Conservation (phyloP, 2,888 invertebrate species). For the Eilema sororculum region DNA sequence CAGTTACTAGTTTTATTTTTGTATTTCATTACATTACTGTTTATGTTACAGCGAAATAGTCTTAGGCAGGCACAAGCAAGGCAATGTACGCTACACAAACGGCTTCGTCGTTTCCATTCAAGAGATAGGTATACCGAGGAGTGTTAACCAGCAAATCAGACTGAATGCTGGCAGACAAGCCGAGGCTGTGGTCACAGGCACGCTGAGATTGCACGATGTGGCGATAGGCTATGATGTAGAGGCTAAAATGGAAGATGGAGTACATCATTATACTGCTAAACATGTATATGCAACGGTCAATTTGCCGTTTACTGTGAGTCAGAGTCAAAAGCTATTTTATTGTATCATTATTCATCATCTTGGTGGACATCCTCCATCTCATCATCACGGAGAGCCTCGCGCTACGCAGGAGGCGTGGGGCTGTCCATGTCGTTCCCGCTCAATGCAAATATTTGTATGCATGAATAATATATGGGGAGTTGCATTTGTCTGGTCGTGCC, state of each 20-base stretch:
- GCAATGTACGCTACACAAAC: slow-evolving; percentile 61
- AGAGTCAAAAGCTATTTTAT: slow-evolving; percentile 12
- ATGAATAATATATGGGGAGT: no score
- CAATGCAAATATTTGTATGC: no score
- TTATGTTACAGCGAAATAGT: slow-evolving; percentile 61
- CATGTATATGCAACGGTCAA: slow-evolving; percentile 57
- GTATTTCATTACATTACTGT: neutral
- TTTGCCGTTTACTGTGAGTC: slow-evolving; percentile 63
- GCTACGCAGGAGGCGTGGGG: no score
- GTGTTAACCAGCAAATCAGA: slow-evolving; percentile 57
- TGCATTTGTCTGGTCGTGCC: no score
- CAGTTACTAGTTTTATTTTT: neutral
- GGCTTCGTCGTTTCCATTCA: slow-evolving; percentile 70
- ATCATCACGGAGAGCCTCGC: no score
- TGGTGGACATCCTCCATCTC: no score
- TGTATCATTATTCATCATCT: neutral
- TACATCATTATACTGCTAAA: slow-evolving; percentile 56
- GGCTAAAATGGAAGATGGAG: slow-evolving; percentile 49
- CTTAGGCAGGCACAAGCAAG: slow-evolving; percentile 49
- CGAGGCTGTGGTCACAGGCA: slow-evolving; percentile 56
- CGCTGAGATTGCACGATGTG: slow-evolving; percentile 63
- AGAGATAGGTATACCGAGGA: slow-evolving; percentile 58
- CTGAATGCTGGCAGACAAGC: slow-evolving; percentile 49
- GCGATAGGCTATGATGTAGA: slow-evolving; percentile 68
- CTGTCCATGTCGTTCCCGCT: no score